Conservation (phyloP, 2,888 invertebrate genomes). For the Metellina segmentata region DNA sequence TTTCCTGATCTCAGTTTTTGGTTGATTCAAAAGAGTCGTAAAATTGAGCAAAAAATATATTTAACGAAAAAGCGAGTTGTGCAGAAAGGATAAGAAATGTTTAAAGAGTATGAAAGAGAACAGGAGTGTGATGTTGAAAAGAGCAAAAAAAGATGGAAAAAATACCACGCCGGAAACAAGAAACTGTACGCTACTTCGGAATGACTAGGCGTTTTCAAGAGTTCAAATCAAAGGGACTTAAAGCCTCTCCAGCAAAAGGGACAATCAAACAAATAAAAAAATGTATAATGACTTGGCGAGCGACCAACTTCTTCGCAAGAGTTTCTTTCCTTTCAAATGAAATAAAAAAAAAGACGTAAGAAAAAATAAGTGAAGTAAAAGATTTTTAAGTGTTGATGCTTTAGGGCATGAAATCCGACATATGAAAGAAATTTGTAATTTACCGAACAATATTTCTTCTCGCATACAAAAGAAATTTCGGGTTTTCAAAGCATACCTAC, state of each 20-base stretch:
- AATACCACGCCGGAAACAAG: conserved; percentile 38
- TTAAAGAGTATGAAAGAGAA: conserved; percentile 27
- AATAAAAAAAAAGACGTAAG: not conserved
- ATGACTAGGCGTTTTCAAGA: conserved; percentile 60
- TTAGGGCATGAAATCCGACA: conserved; percentile 56
- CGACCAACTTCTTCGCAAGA: conserved; percentile 54
- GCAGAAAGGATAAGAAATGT: conserved; percentile 29
- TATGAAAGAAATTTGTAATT: conserved; percentile 54
- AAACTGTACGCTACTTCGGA: conserved; percentile 5
- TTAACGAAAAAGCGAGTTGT: not conserved
- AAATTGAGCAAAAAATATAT: conserved; percentile 21
- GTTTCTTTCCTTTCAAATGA: conserved; percentile 54
- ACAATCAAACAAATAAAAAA: conserved; percentile 39
- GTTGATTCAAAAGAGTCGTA: conserved; percentile 33
- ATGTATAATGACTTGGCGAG: conserved; percentile 67
- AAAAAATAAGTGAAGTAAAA: conserved; percentile 7
- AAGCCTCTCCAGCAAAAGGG: conserved; percentile 9
- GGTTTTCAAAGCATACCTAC: conserved; percentile 7
- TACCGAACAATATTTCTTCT: conserved; percentile 56
- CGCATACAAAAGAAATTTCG: conserved; percentile 18
- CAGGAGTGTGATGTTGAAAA: conserved; percentile 31
- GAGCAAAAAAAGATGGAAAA: conserved; percentile 5
- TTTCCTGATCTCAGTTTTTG: conserved; percentile 26
- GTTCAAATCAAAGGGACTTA: conserved; percentile 60
- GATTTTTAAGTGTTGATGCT: conserved; percentile 61